phyloP scores from a whole-genome alignment of 2,113 vertebrate species.

The Cairina moschata region DNA sequence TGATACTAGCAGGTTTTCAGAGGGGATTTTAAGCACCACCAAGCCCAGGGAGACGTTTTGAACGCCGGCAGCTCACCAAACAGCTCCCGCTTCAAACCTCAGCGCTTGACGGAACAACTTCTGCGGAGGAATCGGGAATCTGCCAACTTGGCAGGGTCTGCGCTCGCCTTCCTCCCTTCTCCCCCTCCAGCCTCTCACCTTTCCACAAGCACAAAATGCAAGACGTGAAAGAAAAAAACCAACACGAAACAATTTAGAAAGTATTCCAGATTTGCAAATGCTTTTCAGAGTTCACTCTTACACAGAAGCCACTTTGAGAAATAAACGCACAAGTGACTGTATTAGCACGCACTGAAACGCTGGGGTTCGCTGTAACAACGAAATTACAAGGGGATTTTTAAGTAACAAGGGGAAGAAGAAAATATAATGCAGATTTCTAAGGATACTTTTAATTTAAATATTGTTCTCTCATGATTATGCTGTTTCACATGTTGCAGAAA shows the following conservation, averaged over 20 bases:
- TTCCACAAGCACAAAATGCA: neutral
- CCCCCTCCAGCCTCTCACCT: neutral
- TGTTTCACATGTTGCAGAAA: neutral
- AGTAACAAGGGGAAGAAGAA: neutral
- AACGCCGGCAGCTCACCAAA: neutral
- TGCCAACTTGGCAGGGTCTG: neutral
- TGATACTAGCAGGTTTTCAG: neutral
- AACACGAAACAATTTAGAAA: neutral
- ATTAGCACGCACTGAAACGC: neutral
- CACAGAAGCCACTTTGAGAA: neutral
- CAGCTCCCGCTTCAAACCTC: neutral
- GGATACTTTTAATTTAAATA: neutral
- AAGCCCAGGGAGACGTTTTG: neutral
- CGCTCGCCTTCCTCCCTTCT: neutral
- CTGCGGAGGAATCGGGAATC: neutral
- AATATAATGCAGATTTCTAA: neutral
- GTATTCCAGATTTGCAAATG: neutral
- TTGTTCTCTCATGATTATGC: neutral
- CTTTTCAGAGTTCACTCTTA: neutral
- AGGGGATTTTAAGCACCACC: conserved; percentile 1
- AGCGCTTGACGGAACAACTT: neutral
- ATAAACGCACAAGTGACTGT: neutral
- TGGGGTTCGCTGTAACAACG: neutral
- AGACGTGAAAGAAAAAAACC: neutral
- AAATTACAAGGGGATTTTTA: neutral